A percentile compares a stretch with the other conserved stretches of the same genome.
Conservation (phyloP, 2,888 invertebrate genomes). For the Oscheius onirici region DNA sequence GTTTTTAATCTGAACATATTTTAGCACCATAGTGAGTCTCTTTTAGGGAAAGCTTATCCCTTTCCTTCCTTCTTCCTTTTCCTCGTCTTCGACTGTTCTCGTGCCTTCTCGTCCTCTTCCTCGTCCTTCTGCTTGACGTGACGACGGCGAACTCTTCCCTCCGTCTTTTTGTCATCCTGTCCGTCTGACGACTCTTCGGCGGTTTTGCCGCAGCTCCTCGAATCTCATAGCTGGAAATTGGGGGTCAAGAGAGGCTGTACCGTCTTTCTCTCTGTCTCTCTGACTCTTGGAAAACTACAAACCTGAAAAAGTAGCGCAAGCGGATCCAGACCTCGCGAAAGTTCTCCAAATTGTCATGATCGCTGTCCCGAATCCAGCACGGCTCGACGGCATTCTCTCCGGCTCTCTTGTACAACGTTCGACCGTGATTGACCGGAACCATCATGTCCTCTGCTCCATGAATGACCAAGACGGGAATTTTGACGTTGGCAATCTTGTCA, state of each 20-base stretch:
- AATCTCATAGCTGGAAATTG: not conserved
- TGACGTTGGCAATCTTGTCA: conserved; percentile 54
- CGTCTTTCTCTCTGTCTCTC: not conserved
- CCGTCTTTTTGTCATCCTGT: not conserved
- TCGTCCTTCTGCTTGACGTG: too few species aligned
- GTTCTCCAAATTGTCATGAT: conserved; percentile 61
- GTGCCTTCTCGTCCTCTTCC: too few species aligned
- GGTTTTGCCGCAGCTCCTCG: not conserved
- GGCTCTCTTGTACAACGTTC: conserved; percentile 41
- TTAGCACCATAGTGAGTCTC: too few species aligned
- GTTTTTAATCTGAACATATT: too few species aligned
- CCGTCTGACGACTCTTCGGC: not conserved
- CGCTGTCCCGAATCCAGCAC: conserved; percentile 51
- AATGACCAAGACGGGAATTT: conserved; percentile 52
- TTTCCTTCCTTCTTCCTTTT: too few species aligned
- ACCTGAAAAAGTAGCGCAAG: not conserved
- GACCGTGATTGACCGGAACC: conserved; percentile 57
- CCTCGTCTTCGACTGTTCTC: too few species aligned
- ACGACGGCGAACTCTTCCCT: not conserved
- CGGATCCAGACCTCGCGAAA: conserved; percentile 49
- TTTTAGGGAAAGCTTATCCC: too few species aligned
- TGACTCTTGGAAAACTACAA: not conserved
- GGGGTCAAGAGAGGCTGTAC: too few species aligned
- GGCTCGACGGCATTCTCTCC: conserved; percentile 32
- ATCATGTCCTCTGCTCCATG: conserved; percentile 59